A percentile compares a stretch with the other conserved stretches of the same genome.
Conservation (phyloP, 2,797 vertebrate species). For the Xerus rutilus region DNA sequence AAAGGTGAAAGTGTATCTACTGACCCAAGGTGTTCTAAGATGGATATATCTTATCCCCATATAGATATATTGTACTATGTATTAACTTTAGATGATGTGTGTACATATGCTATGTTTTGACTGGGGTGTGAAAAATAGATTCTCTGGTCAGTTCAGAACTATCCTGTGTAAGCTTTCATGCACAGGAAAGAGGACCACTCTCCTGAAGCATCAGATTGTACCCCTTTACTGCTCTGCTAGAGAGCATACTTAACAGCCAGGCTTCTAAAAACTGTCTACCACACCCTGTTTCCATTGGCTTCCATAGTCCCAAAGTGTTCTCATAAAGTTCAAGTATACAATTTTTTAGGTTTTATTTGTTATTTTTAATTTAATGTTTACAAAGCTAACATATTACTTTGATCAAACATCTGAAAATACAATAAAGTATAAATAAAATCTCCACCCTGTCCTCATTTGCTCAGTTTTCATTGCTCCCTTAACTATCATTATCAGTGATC, state of each 20-base stretch:
- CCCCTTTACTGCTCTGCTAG: background rate
- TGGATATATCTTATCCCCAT: too few relatives aligned
- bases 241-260: background rate
- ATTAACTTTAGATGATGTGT: background rate
- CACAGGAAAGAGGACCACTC: background rate
- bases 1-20: slow-evolving; percentile 35
- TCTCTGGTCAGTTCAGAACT: background rate
- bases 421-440: slow-evolving; percentile 16
- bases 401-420: slow-evolving; percentile 8
- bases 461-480: slow-evolving; percentile 16
- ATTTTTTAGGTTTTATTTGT: slow-evolving; percentile 39
- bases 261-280: background rate
- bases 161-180: background rate
- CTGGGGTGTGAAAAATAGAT: background rate
- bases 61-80: background rate
- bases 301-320: slow-evolving; percentile 8
- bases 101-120: background rate
- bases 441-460: background rate
- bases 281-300: background rate
- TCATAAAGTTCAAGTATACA: slow-evolving; percentile 2
- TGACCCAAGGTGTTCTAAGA: background rate
- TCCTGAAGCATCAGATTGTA: background rate
- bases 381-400: background rate
- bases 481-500: background rate
- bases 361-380: slow-evolving; percentile 29